Evolutionary conservation across 2,113 vertebrate genomes (phyloP), one percentile per base, ranked within the genome.

Genomic region (Anthoscopus minutus): DNA sequence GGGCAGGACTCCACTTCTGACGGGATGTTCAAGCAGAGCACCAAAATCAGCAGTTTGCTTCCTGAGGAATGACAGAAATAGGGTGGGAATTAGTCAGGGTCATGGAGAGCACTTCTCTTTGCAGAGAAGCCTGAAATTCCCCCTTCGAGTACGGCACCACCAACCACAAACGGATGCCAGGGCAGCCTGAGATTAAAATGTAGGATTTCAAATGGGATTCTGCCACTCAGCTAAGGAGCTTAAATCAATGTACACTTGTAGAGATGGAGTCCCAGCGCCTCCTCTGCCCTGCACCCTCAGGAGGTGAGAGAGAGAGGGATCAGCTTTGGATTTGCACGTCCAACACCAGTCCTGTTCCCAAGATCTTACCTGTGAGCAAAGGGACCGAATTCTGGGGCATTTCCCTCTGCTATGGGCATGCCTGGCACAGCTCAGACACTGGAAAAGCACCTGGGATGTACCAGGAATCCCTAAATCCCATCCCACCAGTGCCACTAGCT

Each of bases 21-120:
- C 73, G 98, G 98, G 83, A 98, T 98, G 97, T 99, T 98, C 97
- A 99, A 98, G 98, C 99, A 99, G 93, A 99, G 97, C 90, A 99
- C 98, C 98, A 99, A 98, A 87, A 99, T 98, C 97, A 99, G 98
- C 97, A 99, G 98, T 97, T 97, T 97, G 97, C 98, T 98, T 97
- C 99, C 99, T 99, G 96, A 5, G 77, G 92, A 97, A 67, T 89
- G 79, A 91, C 61, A 89, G 97, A 47, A 96, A 69, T 24, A 93
- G 66, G 71, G 92, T 69, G 81, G 10, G 85, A 57, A 85, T 97
- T 93, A 97, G 86, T 57, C 65, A 73, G 62, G 56, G 72, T 88
- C 57, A 42, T 11, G 47, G 51, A 89, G 71, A 81, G 40, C 0
- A 0, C 33, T 93, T 74, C 62, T 78, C 60, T 73, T 51, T 64